phyloP scores from a whole-genome alignment of 1,140 invertebrate species.

The Zaprionus gabonicus region DNA sequence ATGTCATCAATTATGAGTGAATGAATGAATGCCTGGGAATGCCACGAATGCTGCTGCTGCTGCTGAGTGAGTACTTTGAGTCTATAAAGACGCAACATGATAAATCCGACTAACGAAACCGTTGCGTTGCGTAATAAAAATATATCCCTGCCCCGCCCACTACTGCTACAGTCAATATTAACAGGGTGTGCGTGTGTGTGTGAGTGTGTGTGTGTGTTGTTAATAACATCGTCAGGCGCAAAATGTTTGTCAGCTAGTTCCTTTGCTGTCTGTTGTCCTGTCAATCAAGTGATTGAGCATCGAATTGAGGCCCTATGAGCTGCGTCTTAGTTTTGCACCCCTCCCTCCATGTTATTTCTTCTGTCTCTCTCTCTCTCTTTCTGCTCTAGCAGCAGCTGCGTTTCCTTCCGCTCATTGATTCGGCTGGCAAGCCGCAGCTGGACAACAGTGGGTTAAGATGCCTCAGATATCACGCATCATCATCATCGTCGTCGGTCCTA shows the following conservation, averaged over 20 bases:
- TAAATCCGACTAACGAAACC: constrained; percentile 16
- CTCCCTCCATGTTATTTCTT: not conserved
- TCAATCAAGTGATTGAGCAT: constrained; percentile 74
- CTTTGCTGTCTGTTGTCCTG: constrained; percentile 43
- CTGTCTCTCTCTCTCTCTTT: not conserved
- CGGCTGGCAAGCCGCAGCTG: constrained; percentile 6
- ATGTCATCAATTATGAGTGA: constrained; percentile 29
- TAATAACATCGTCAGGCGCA: constrained; percentile 42
- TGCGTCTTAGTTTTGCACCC: constrained; percentile 6
- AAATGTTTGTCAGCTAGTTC: constrained; percentile 49
- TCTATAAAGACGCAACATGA: not conserved
- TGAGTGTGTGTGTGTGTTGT: constrained; percentile 14
- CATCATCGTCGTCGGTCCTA: constrained; percentile 1
- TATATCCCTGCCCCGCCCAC: not conserved
- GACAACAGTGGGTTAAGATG: constrained; percentile 21
- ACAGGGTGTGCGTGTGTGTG: constrained; percentile 3
- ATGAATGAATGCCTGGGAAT: not conserved
- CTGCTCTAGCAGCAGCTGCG: not conserved
- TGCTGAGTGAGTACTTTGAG: constrained; percentile 4
- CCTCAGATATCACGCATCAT: constrained; percentile 37
- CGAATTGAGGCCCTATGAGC: constrained; percentile 22
- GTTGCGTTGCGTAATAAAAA: constrained; percentile 33
- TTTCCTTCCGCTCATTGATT: constrained; percentile 46
- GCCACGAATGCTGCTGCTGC: not conserved
- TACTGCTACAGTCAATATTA: not conserved